Conservation (phyloP, 2,113 vertebrate genomes). For the Daubentonia madagascariensis region DNA sequence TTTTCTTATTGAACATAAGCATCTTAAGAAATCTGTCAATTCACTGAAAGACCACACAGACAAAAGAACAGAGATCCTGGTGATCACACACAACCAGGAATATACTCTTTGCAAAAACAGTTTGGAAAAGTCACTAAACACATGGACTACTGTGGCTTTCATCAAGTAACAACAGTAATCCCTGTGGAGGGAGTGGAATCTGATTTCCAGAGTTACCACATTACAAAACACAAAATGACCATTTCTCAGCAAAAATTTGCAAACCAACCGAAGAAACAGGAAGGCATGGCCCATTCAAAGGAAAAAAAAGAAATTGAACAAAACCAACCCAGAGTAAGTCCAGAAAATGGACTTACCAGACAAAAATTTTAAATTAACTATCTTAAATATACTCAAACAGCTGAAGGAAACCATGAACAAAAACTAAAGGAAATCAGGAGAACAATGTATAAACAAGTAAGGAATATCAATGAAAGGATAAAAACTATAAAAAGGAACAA, state of each 20-base stretch:
- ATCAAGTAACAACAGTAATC: background rate
- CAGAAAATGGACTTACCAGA: background rate
- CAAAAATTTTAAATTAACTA: background rate
- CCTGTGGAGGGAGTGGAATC: background rate
- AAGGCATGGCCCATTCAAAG: background rate
- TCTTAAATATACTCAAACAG: background rate
- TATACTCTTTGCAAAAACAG: background rate
- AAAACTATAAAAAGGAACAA: background rate
- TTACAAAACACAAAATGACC: background rate
- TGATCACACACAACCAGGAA: background rate
- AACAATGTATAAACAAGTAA: background rate
- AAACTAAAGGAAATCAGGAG: background rate
- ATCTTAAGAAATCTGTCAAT: background rate
- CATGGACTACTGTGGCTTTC: background rate
- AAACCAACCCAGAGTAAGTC: background rate
- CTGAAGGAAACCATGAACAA: background rate
- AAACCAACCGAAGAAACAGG: background rate
- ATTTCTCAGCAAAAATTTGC: background rate
- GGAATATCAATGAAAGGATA: background rate
- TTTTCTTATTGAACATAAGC: background rate
- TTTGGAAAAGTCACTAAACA: background rate
- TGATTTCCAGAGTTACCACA: background rate
- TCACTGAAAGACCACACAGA: background rate
- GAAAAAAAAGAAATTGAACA: background rate
- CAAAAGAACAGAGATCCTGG: background rate